Percentiles rank a stretch among this genome's conserved stretches.
Conservation (phyloP, 2,888 invertebrate genomes). For the Chironomus tentans region DNA sequence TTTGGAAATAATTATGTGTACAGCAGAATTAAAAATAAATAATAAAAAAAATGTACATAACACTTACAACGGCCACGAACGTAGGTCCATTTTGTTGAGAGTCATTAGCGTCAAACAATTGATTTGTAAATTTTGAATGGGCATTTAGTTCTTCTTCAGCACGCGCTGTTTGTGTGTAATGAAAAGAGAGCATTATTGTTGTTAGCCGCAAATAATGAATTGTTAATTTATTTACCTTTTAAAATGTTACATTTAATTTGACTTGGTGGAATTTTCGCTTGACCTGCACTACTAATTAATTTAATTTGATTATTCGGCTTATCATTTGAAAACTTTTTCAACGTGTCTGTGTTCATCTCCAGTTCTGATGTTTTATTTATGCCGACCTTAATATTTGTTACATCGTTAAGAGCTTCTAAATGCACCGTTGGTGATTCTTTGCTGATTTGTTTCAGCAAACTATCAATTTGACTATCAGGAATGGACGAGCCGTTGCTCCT, state of each 20-base stretch:
- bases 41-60: slow-evolving; percentile 8
- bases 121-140: slow-evolving; percentile 47
- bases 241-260: slow-evolving; percentile 91
- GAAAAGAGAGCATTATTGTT: slow-evolving; percentile 28
- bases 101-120: slow-evolving; percentile 45
- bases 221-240: slow-evolving; percentile 54
- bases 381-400: slow-evolving; percentile 44
- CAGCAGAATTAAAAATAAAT: neutral
- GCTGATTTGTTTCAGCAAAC: slow-evolving; percentile 64
- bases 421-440: slow-evolving; percentile 54
- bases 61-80: slow-evolving; percentile 66
- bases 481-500: slow-evolving; percentile 40
- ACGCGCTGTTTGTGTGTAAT: slow-evolving; percentile 45
- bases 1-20: neutral
- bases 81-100: slow-evolving; percentile 48
- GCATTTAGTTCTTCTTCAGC: slow-evolving; percentile 53
- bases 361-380: slow-evolving; percentile 43
- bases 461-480: slow-evolving; percentile 55
- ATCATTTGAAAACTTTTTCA: slow-evolving; percentile 54
- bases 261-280: slow-evolving; percentile 72
- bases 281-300: slow-evolving; percentile 49
- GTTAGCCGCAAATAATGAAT: too few relatives aligned
- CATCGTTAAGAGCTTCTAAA: slow-evolving; percentile 50
- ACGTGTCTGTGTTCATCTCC: slow-evolving; percentile 55
- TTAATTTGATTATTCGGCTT: slow-evolving; percentile 63